Conservation (phyloP, 2,797 vertebrate genomes). For the Protonibea diacanthus region DNA sequence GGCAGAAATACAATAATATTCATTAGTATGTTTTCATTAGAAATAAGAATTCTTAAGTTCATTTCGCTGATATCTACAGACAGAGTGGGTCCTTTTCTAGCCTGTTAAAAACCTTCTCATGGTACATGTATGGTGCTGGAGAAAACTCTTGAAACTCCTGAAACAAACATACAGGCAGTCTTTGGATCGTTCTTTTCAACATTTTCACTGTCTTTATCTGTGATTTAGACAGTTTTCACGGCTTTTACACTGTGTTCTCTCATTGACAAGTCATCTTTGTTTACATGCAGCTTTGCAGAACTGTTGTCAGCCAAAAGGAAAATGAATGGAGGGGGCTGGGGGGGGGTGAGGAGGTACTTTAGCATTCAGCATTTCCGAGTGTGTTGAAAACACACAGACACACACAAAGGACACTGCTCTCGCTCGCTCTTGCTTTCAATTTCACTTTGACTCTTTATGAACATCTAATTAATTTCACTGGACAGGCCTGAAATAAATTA, state of each 20-base stretch:
- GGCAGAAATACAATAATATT: no score
- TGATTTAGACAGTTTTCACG: neutral
- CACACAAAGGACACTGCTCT: conserved; percentile 14
- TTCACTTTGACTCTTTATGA: conserved; percentile 31
- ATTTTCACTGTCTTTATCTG: neutral
- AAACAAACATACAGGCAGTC: neutral
- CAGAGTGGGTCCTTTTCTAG: neutral
- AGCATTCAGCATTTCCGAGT: conserved; percentile 16
- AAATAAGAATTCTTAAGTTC: no score
- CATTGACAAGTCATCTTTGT: conserved; percentile 19
- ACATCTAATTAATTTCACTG: neutral
- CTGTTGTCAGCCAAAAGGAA: conserved; percentile 23
- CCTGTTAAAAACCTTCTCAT: no score
- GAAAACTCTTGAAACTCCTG: neutral
- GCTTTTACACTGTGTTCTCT: conserved; percentile 7
- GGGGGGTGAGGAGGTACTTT: neutral
- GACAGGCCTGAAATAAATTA: neutral
- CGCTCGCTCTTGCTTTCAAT: neutral
- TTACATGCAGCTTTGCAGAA: conserved; percentile 1
- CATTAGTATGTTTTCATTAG: no score
- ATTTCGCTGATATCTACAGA: no score
- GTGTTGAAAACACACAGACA: neutral
- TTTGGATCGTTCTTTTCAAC: neutral
- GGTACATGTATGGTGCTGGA: neutral
- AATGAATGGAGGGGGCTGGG: conserved; percentile 6